Percentiles rank a stretch among this genome's conserved stretches.
phyloP scores from a whole-genome alignment of 2,888 invertebrate species.

The Caenorhabditis panamensis region DNA sequence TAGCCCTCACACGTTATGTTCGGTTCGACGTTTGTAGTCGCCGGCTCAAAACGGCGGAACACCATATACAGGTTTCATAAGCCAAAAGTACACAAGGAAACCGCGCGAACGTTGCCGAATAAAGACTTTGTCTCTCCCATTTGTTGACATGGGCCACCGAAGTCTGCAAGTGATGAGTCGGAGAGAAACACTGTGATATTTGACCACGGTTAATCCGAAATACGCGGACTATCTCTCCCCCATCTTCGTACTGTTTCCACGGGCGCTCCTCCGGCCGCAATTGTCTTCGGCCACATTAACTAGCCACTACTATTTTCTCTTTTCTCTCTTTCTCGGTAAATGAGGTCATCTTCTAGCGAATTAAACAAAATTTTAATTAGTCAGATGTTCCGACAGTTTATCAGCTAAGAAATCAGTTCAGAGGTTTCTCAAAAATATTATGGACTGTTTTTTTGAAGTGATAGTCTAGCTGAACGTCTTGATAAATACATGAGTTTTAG shows the following conservation, averaged over 20 bases:
- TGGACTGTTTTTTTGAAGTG: no score
- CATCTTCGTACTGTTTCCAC: conserved; percentile 57
- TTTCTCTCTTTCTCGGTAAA: conserved; percentile 35
- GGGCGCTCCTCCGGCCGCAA: conserved; percentile 51
- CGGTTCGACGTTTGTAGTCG: conserved; percentile 20
- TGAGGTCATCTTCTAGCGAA: conserved; percentile 55
- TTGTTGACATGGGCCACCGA: conserved; percentile 52
- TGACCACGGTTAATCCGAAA: conserved; percentile 61
- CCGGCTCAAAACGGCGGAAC: conserved; percentile 21
- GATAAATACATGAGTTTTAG: no score
- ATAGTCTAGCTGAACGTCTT: no score
- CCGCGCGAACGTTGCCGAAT: conserved; percentile 46
- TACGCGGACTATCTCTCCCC: conserved; percentile 58
- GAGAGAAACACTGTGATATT: conserved; percentile 56
- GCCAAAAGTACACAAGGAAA: conserved; percentile 51
- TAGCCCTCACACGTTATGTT: no score
- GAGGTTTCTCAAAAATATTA: no score
- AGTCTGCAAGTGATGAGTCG: conserved; percentile 57
- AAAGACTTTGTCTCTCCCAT: conserved; percentile 41
- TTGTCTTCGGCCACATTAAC: conserved; percentile 55
- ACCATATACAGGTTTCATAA: conserved; percentile 44
- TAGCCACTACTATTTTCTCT: conserved; percentile 49
- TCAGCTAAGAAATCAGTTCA: not conserved
- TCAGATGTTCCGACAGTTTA: conserved; percentile 19
- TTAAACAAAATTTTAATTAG: conserved; percentile 57